Evolutionary conservation across 2,797 vertebrate species (phyloP).

Genomic region (Falco columbarius): DNA sequence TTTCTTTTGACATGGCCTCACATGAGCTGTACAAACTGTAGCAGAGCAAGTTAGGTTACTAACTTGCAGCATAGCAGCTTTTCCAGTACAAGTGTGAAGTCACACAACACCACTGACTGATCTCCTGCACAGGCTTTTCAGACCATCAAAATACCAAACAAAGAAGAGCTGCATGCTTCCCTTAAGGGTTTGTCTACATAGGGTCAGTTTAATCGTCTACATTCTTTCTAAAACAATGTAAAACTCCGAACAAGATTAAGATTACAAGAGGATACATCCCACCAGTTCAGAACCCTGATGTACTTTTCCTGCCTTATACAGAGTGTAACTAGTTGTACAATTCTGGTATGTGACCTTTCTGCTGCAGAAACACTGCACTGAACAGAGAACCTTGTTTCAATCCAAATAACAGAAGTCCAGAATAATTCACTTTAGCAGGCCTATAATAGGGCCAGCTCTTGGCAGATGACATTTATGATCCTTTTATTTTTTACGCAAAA

Average conservation of each 20-base stretch:
- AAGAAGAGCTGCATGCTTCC: background rate
- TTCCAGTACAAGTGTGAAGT: background rate
- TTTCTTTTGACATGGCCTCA: background rate
- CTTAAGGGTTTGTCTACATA: background rate
- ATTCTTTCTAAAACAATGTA: background rate
- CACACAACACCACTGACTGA: accelerated
- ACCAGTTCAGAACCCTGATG: background rate
- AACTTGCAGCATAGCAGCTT: background rate
- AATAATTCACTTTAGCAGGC: background rate
- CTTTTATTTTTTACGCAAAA: background rate
- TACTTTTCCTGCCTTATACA: background rate
- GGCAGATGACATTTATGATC: background rate
- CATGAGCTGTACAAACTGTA: background rate
- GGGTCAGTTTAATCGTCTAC: background rate
- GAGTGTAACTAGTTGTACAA: background rate
- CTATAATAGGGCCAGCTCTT: background rate
- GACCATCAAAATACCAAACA: background rate
- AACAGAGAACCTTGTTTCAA: background rate
- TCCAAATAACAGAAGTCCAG: background rate
- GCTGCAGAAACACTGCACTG: background rate
- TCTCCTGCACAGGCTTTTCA: background rate
- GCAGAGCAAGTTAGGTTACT: background rate
- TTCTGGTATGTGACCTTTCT: background rate
- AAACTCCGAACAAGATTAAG: background rate
- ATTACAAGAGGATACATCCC: background rate